phyloP scores from a whole-genome alignment of 2,797 vertebrate genomes.

The Jordanella pulchra region DNA sequence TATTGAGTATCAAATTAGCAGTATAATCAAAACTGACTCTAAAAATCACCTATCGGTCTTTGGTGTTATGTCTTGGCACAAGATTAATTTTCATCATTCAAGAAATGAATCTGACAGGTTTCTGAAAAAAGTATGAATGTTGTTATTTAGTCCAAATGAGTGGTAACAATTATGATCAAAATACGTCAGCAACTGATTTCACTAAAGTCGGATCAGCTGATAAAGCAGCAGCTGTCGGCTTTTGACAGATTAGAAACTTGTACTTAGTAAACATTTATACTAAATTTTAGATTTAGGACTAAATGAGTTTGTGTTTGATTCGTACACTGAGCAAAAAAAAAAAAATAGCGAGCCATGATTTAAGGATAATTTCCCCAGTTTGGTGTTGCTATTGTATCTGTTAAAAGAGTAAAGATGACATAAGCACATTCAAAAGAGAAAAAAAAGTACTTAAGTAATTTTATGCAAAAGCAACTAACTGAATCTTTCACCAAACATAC shows the following conservation, averaged over 20 bases:
- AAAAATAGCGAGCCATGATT: slow-evolving; percentile 62
- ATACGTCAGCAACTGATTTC: slow-evolving; percentile 35
- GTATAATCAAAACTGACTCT: slow-evolving; percentile 48
- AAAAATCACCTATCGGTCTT: slow-evolving; percentile 64
- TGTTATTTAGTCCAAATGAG: slow-evolving; percentile 13
- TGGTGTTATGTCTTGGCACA: slow-evolving; percentile 76
- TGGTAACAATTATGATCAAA: slow-evolving; percentile 28
- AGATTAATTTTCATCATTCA: slow-evolving; percentile 48
- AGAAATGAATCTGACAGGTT: slow-evolving; percentile 38
- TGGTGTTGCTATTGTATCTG: slow-evolving; percentile 52
- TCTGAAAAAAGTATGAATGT: slow-evolving; percentile 22
- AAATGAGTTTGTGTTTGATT: slow-evolving; percentile 36
- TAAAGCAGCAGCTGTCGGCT: slow-evolving; percentile 21
- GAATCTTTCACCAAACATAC: slow-evolving; percentile 51
- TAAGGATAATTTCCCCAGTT: slow-evolving; percentile 49
- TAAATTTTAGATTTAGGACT: too few relatives aligned
- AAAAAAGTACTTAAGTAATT: slow-evolving; percentile 40
- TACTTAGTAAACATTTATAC: slow-evolving; percentile 51
- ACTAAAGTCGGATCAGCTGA: slow-evolving; percentile 48
- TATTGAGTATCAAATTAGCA: slow-evolving; percentile 52
- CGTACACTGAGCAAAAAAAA: slow-evolving; percentile 40
- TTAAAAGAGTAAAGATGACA: slow-evolving; percentile 42
- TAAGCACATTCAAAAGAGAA: slow-evolving; percentile 64
- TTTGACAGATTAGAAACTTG: slow-evolving; percentile 35
- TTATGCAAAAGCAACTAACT: slow-evolving; percentile 50